Conservation (phyloP, 1,140 invertebrate species). For the Aphis craccivora region DNA sequence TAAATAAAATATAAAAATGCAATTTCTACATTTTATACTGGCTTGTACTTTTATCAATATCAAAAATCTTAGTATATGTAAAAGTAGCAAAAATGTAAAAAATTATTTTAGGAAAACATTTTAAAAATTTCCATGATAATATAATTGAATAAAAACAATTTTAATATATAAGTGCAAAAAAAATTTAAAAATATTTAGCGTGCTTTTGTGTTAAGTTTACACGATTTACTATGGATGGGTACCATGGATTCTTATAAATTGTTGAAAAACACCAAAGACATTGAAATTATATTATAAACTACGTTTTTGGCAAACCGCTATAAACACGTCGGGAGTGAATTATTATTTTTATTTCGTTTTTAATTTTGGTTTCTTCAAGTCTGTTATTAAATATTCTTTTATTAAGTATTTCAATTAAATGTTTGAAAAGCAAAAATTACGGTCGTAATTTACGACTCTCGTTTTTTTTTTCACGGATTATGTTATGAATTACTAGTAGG, state of each 20-base stretch:
- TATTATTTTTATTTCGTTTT: slow-evolving; percentile 20
- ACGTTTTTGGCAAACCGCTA: not conserved
- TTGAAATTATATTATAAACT: slow-evolving; percentile 6
- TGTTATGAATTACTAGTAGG: not conserved
- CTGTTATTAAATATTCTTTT: slow-evolving; percentile 38
- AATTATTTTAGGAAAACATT: not conserved
- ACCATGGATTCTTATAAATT: not conserved
- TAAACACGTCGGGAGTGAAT: slow-evolving; percentile 3
- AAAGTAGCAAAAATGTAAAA: not conserved
- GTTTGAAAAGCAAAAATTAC: slow-evolving; percentile 39
- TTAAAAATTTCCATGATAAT: not conserved
- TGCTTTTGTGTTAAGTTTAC: not conserved
- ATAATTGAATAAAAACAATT: not conserved
- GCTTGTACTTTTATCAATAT: not conserved
- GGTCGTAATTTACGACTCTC: slow-evolving; percentile 21
- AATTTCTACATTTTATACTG: not conserved
- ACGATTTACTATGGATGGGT: not conserved
- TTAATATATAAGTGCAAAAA: not conserved
- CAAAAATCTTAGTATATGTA: not conserved
- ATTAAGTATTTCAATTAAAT: slow-evolving; percentile 47
- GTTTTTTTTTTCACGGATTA: not conserved
- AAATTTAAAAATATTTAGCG: not conserved
- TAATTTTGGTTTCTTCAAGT: slow-evolving; percentile 2
- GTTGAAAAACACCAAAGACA: not conserved
- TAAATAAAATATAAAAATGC: not conserved